Evolutionary conservation across 1,140 invertebrate species (phyloP).

Genomic region (Aphelenchoides avenae): DNA sequence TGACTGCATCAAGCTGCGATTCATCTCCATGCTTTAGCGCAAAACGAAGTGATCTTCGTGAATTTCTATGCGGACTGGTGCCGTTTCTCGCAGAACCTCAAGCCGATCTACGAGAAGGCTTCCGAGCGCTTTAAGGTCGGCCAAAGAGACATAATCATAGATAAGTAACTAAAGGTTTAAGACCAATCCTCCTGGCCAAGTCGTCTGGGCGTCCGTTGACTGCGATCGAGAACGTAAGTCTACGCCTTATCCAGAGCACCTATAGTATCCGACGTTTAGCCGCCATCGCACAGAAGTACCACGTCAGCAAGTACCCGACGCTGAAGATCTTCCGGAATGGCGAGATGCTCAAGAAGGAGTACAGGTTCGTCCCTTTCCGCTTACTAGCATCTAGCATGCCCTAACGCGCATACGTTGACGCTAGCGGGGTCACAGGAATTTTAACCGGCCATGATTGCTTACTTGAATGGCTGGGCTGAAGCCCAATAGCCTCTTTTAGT

Average conservation of each 20-base stretch:
- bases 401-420: not conserved
- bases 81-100: conserved; percentile 81
- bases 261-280: no score
- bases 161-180: conserved; percentile 3
- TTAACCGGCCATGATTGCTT: no score
- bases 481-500: no score
- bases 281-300: conserved; percentile 78
- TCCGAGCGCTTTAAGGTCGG: conserved; percentile 66
- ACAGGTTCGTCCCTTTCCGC: conserved; percentile 66
- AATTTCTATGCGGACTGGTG: conserved; percentile 95
- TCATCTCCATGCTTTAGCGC: conserved; percentile 31
- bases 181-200: conserved; percentile 66
- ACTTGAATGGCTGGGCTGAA: no score
- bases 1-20: no score
- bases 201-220: conserved; percentile 92
- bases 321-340: conserved; percentile 92
- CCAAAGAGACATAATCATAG: not conserved
- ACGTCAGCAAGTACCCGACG: conserved; percentile 97
- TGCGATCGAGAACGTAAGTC: conserved; percentile 82
- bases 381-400: no score
- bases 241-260: conserved; percentile 25
- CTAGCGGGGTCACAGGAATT: no score
- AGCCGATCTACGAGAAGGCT: conserved; percentile 67
- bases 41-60: conserved; percentile 79
- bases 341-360: conserved; percentile 85